Evolutionary conservation across 2,888 invertebrate genomes (phyloP).

Genomic region (Lochmaea capreae): DNA sequence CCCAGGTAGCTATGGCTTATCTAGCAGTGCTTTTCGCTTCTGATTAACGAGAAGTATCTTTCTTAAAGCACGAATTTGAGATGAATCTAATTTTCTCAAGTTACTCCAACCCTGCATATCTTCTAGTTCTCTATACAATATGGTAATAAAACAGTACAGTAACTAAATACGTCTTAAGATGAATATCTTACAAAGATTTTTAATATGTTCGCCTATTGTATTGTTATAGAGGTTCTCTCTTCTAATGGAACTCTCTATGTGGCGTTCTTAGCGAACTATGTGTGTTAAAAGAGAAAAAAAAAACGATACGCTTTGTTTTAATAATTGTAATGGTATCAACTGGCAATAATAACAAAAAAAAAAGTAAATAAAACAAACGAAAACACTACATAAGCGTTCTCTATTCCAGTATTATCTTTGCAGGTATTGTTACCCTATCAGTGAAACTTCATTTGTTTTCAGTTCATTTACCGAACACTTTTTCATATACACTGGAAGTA

Average conservation of each 20-base stretch:
- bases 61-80: not conserved
- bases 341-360: not conserved
- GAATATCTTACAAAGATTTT: constrained; percentile 53
- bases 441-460: constrained; percentile 1
- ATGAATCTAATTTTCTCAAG: not conserved
- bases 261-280: constrained; percentile 12
- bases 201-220: constrained; percentile 54
- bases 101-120: constrained; percentile 7
- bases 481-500: not conserved
- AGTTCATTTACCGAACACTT: not conserved
- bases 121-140: constrained; percentile 53
- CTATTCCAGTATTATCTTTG: not conserved
- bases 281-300: not conserved
- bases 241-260: constrained; percentile 21
- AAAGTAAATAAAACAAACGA: not conserved
- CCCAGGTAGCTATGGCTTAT: no score
- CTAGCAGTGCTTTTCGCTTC: no score
- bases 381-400: not conserved
- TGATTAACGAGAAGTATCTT: no score
- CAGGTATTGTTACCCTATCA: not conserved
- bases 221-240: constrained; percentile 40
- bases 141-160: constrained; percentile 56
- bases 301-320: constrained; percentile 21
- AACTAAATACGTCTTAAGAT: constrained; percentile 52
- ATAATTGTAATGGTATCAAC: constrained; percentile 21